These are phyloP conservation scores for Stercorarius parasiticus DNA, from an alignment of 2,113 vertebrate genomes.

Conservation along the genomic window DNA sequence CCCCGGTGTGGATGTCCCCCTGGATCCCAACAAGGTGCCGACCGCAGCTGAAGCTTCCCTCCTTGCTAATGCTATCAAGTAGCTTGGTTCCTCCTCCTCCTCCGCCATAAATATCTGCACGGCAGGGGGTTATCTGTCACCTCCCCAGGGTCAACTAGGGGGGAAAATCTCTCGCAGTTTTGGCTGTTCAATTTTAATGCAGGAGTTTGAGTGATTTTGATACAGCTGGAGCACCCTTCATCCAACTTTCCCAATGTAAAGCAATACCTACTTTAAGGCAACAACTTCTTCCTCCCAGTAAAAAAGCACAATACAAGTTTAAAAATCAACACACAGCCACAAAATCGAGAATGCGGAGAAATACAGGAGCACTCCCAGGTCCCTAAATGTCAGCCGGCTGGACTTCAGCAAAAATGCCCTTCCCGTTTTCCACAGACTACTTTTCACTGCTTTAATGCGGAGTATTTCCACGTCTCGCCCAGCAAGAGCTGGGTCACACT, in stretches of 20 bases:
- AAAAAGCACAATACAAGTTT: not conserved
- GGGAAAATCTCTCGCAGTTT: not conserved
- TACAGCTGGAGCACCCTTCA: not conserved
- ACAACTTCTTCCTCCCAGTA: not conserved
- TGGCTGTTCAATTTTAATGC: not conserved
- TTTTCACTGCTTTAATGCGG: not conserved
- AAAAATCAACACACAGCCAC: not conserved
- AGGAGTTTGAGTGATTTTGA: not conserved
- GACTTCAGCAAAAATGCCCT: not conserved
- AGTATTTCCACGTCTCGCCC: not conserved
- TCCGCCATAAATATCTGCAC: not conserved
- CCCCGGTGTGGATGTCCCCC: accelerated
- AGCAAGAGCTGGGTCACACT: not conserved
- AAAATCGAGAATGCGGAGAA: not conserved
- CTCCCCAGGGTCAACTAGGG: not conserved
- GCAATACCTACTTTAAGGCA: not conserved
- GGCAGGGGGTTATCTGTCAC: not conserved
- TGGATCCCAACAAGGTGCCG: not conserved
- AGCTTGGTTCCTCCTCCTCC: not conserved
- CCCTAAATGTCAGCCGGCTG: not conserved
- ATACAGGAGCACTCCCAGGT: not conserved
- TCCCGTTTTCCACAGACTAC: not conserved
- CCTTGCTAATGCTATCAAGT: not conserved
- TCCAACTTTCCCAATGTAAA: not conserved
- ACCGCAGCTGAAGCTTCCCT: not conserved